A percentile compares a stretch with the other conserved stretches of the same genome.
These are phyloP conservation scores for Acromyrmex heyeri DNA, from an alignment of 1,140 invertebrate species.

Conservation along the genomic window DNA sequence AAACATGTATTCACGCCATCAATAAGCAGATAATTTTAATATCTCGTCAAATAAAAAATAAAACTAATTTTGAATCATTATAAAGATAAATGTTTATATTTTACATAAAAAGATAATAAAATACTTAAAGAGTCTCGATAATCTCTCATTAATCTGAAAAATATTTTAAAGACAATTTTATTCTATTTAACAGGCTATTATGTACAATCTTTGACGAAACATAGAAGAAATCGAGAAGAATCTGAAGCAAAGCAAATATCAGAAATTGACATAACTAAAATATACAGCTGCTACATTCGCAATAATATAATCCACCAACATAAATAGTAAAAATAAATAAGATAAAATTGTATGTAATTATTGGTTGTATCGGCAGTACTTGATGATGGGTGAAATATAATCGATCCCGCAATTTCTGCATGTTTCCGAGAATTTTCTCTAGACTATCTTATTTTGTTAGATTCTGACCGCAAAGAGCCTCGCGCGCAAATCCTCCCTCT, in stretches of 20 bases:
- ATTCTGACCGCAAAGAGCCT: not conserved
- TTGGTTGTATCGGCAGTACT: not conserved
- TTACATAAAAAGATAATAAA: constrained; percentile 1
- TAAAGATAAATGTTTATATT: not conserved
- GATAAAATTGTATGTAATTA: constrained; percentile 9
- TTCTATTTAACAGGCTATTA: not conserved
- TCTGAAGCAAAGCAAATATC: not conserved
- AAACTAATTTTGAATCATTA: not conserved
- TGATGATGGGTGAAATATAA: constrained; percentile 8
- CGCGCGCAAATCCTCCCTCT: constrained; percentile 29
- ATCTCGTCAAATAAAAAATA: not conserved
- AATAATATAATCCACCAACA: constrained; percentile 15
- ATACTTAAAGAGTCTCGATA: not conserved
- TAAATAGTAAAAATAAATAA: not conserved
- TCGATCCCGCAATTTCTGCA: constrained; percentile 21
- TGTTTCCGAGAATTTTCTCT: constrained; percentile 31
- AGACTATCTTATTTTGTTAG: constrained; percentile 7
- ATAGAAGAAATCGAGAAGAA: not conserved
- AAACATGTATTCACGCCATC: not conserved
- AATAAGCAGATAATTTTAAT: not conserved
- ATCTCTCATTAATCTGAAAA: not conserved
- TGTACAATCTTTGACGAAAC: not conserved
- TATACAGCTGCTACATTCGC: not conserved
- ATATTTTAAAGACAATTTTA: not conserved
- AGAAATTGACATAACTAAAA: constrained; percentile 2